A percentile compares a stretch with the other conserved stretches of the same genome.
Conservation (phyloP, 2,113 vertebrate genomes). For the Gopherus evgoodei region DNA sequence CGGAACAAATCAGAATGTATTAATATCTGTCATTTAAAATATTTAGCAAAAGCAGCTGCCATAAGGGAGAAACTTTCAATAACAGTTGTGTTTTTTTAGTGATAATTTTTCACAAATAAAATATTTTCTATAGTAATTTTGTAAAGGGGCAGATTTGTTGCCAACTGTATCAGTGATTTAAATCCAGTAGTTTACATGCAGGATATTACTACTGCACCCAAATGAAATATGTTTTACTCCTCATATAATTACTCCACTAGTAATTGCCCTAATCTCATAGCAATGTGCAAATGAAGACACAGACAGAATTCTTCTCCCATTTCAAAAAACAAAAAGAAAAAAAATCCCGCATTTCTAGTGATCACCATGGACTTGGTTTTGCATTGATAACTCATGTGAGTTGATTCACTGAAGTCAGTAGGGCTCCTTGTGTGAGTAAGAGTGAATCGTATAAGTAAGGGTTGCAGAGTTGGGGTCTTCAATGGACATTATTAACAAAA, state of each 20-base stretch:
- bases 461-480: not conserved
- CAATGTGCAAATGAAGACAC: not conserved
- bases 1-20: not conserved
- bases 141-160: not conserved
- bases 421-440: not conserved
- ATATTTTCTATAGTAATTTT: not conserved
- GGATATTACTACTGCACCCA: not conserved
- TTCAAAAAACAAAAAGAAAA: not conserved
- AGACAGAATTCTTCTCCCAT: not conserved
- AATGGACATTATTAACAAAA: fast-evolving
- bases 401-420: not conserved
- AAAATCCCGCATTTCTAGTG: not conserved
- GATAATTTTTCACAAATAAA: not conserved
- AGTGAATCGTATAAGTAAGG: not conserved
- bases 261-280: not conserved
- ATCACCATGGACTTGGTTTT: not conserved
- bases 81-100: not conserved
- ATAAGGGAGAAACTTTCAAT: not conserved
- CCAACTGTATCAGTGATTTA: not conserved
- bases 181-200: not conserved
- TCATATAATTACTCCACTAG: not conserved
- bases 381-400: not conserved
- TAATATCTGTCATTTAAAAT: not conserved
- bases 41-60: not conserved
- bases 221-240: not conserved